A percentile compares a stretch with the other conserved stretches of the same genome.
These are phyloP conservation scores for Papilio polytes DNA, from an alignment of 1,140 invertebrate species.

Conservation along the genomic window DNA sequence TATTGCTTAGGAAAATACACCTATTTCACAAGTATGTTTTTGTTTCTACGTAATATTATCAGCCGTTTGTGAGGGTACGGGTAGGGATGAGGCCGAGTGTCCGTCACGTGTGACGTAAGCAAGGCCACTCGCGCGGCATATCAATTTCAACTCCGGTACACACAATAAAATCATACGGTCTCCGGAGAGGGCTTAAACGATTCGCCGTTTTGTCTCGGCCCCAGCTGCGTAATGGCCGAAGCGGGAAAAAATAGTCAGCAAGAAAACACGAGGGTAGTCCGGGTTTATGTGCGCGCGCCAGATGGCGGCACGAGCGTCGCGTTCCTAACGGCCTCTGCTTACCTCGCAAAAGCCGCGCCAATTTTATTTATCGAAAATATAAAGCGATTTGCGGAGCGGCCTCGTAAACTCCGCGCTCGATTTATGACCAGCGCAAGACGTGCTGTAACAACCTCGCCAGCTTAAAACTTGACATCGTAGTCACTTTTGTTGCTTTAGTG, in stretches of 20 bases:
- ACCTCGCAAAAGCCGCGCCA: slow-evolving; percentile 82
- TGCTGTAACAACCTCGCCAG: slow-evolving; percentile 72
- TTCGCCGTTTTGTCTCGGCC: slow-evolving; percentile 83
- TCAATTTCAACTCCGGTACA: slow-evolving; percentile 82
- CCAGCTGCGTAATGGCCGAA: slow-evolving; percentile 82
- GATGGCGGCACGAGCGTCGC: slow-evolving; percentile 72
- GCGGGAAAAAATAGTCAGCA: slow-evolving; percentile 83
- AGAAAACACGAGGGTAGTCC: slow-evolving; percentile 81
- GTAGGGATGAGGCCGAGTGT: slow-evolving; percentile 47
- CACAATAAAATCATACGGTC: slow-evolving; percentile 83
- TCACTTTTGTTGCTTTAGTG: slow-evolving; percentile 43
- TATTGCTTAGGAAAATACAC: no score
- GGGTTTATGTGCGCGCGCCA: slow-evolving; percentile 80
- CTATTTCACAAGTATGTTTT: no score
- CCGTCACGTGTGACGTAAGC: slow-evolving; percentile 63
- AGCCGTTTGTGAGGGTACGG: slow-evolving; percentile 52
- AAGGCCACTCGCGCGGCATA: slow-evolving; percentile 74
- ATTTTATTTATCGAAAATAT: slow-evolving; percentile 84
- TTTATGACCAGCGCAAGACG: slow-evolving; percentile 78
- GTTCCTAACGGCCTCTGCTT: slow-evolving; percentile 82
- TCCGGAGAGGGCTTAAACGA: slow-evolving; percentile 83
- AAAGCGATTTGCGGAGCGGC: slow-evolving; percentile 81
- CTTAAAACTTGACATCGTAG: slow-evolving; percentile 62
- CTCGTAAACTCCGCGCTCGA: slow-evolving; percentile 78
- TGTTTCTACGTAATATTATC: slow-evolving; percentile 42